A percentile compares a stretch with the other conserved stretches of the same genome.
These are phyloP conservation scores for Diprion similis DNA, from an alignment of 1,140 invertebrate species.

Conservation along the genomic window DNA sequence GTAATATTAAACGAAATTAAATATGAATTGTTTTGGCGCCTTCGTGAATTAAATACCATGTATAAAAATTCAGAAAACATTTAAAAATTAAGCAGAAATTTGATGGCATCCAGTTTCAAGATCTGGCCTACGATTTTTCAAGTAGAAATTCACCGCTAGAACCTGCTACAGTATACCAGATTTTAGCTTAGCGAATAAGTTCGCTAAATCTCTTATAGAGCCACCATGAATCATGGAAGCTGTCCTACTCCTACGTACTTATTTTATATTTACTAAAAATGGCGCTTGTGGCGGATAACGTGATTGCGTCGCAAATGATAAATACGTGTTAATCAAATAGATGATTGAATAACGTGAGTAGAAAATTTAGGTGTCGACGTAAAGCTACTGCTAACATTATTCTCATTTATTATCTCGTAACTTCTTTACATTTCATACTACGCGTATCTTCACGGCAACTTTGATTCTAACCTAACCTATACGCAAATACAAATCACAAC, in stretches of 20 bases:
- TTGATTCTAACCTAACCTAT: background rate
- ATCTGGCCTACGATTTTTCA: too few species aligned
- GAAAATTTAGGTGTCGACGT: background rate
- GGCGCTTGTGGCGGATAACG: background rate
- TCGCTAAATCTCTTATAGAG: too few species aligned
- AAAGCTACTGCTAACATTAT: background rate
- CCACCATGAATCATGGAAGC: too few species aligned
- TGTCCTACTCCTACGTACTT: background rate
- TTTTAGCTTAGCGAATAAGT: too few species aligned
- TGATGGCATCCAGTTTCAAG: too few species aligned
- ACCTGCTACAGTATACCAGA: too few species aligned
- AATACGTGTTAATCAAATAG: background rate
- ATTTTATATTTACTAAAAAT: background rate
- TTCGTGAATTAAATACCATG: too few species aligned
- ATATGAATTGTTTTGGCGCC: too few species aligned
- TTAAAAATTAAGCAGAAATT: too few species aligned
- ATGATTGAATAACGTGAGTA: conserved; percentile 3
- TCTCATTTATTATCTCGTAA: background rate
- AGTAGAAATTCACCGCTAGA: too few species aligned
- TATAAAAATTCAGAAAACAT: too few species aligned
- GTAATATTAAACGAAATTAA: too few species aligned
- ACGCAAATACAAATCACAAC: background rate
- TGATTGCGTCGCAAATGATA: background rate
- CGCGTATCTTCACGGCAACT: background rate
- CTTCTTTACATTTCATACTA: background rate